Conservation (phyloP, 2,113 vertebrate species). For the Dasyornis broadbenti region DNA sequence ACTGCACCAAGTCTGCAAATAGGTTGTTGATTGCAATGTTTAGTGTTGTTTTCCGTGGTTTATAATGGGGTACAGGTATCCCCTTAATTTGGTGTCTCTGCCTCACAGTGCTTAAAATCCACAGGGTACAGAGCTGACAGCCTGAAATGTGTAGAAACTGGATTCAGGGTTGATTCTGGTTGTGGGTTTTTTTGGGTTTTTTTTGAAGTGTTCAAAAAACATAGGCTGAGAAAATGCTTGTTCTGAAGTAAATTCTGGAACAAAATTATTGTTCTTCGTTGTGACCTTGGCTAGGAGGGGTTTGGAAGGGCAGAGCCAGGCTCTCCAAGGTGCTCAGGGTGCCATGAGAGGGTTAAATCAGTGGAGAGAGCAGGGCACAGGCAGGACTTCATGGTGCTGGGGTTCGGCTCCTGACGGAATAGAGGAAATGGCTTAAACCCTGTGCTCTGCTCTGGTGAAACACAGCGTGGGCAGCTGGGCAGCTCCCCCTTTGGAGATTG, state of each 20-base stretch:
- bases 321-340: not conserved
- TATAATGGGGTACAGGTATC: not conserved
- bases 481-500: not conserved
- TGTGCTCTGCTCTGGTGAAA: not conserved
- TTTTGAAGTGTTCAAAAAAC: not conserved
- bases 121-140: not conserved
- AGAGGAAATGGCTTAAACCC: not conserved
- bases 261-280: not conserved
- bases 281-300: not conserved
- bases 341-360: not conserved
- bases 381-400: not conserved
- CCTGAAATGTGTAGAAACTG: not conserved
- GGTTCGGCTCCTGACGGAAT: not conserved
- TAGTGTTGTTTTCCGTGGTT: not conserved
- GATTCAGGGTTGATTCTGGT: not conserved
- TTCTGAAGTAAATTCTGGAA: not conserved
- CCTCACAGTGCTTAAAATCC: not conserved
- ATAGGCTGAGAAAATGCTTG: not conserved
- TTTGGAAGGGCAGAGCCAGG: not conserved
- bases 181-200: not conserved
- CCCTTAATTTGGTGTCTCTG: not conserved
- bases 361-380: not conserved
- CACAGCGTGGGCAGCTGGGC: not conserved
- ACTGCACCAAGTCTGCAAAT: not conserved
- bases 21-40: not conserved